Conservation (phyloP, 2,113 vertebrate species). For the Clarias macrocephalus region DNA sequence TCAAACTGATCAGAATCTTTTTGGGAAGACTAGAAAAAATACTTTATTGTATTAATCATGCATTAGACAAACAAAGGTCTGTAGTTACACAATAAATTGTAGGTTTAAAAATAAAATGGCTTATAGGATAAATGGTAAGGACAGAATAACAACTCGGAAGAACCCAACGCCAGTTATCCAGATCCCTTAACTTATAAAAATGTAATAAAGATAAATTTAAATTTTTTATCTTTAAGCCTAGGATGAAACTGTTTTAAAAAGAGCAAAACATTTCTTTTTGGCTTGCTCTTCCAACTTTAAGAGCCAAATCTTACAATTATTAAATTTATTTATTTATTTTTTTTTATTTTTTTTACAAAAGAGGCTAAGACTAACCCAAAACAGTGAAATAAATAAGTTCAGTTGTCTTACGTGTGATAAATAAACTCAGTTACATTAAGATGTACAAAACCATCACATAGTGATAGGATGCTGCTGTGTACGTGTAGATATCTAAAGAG, state of each 20-base stretch:
- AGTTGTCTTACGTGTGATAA: conserved; percentile 86
- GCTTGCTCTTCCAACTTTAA: conserved; percentile 46
- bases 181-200: conserved; percentile 60
- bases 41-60: conserved; percentile 98
- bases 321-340: conserved; percentile 64
- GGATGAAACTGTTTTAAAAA: conserved; percentile 67
- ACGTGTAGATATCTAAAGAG: conserved; percentile 71
- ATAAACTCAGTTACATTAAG: conserved; percentile 92
- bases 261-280: conserved; percentile 43
- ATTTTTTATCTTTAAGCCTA: conserved; percentile 33
- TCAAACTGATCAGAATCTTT: conserved; percentile 92
- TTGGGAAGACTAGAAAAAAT: conserved; percentile 99
- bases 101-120: conserved; percentile 69
- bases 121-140: conserved; percentile 78
- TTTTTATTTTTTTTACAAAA: conserved; percentile 71
- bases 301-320: conserved; percentile 78
- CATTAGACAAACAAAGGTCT: conserved; percentile 90
- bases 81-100: conserved; percentile 87
- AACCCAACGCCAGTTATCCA: conserved; percentile 71
- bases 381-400: conserved; percentile 89
- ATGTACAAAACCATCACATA: conserved; percentile 96
- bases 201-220: conserved; percentile 42
- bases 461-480: conserved; percentile 91
- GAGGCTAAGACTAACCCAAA: conserved; percentile 80
- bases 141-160: conserved; percentile 75